Percentiles rank a stretch among this genome's conserved stretches.
These are phyloP conservation scores for Pseudachorutes palmiensis DNA, from an alignment of 1,140 invertebrate genomes.

Conservation along the genomic window DNA sequence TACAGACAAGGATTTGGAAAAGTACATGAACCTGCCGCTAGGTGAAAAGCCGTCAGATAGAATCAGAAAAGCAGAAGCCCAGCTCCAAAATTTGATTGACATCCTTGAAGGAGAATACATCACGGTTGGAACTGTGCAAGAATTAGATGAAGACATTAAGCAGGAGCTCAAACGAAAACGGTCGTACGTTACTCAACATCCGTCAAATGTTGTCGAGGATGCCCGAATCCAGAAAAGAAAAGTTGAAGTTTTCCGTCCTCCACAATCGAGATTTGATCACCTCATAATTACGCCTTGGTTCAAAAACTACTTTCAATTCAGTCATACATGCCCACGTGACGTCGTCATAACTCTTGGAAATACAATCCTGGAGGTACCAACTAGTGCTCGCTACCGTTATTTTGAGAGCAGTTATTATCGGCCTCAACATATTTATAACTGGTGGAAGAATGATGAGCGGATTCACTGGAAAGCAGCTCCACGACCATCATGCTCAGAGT, in stretches of 20 bases:
- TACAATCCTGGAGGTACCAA: background rate
- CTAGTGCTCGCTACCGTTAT: background rate
- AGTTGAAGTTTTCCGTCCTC: background rate
- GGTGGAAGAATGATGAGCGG: background rate
- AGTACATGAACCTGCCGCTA: background rate
- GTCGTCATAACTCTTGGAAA: background rate
- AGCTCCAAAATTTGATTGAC: background rate
- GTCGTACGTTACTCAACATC: background rate
- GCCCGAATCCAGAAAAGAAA: background rate
- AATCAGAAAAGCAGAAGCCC: background rate
- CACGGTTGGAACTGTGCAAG: background rate
- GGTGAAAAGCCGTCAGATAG: background rate
- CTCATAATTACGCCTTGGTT: background rate
- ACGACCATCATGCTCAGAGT: background rate
- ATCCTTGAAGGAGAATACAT: background rate
- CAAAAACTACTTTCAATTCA: background rate
- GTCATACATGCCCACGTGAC: background rate
- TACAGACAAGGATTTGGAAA: background rate
- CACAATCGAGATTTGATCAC: background rate
- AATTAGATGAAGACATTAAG: background rate
- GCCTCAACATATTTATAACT: background rate
- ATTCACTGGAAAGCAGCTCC: background rate
- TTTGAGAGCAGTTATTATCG: background rate
- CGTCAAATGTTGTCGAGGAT: background rate
- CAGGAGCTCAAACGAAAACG: background rate